phyloP scores from a whole-genome alignment of 2,797 vertebrate genomes.

The Pristis pectinata region DNA sequence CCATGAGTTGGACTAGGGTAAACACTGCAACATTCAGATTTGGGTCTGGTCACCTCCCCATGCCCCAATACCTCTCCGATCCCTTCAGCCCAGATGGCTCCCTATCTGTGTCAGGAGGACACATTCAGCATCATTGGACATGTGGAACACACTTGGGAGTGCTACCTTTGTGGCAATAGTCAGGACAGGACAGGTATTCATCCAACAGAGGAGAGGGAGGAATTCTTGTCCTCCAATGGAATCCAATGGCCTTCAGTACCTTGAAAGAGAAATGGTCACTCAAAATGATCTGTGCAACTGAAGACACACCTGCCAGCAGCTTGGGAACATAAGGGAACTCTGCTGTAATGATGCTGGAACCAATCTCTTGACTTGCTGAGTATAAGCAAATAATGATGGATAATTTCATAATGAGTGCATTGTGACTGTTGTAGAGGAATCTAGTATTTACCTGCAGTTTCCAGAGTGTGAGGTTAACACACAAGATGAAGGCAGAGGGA shows the following conservation, averaged over 20 bases:
- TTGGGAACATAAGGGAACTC: not conserved
- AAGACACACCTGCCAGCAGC: not conserved
- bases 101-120: too few relatives aligned
- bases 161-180: too few relatives aligned
- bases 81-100: too few relatives aligned
- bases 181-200: too few relatives aligned
- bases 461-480: not conserved
- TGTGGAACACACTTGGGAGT: too few relatives aligned
- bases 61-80: too few relatives aligned
- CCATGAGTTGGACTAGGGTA: too few relatives aligned
- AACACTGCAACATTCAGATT: too few relatives aligned
- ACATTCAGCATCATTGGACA: too few relatives aligned
- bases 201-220: not conserved
- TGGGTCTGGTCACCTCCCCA: too few relatives aligned
- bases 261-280: not conserved
- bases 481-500: not conserved
- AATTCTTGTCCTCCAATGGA: not conserved
- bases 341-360: not conserved
- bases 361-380: not conserved
- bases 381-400: not conserved
- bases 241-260: not conserved
- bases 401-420: not conserved
- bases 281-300: not conserved
- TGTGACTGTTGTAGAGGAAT: not conserved
- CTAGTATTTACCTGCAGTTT: not conserved